These are phyloP conservation scores for Nematopogon swammerdamellus DNA, from an alignment of 2,888 invertebrate species.

Conservation along the genomic window DNA sequence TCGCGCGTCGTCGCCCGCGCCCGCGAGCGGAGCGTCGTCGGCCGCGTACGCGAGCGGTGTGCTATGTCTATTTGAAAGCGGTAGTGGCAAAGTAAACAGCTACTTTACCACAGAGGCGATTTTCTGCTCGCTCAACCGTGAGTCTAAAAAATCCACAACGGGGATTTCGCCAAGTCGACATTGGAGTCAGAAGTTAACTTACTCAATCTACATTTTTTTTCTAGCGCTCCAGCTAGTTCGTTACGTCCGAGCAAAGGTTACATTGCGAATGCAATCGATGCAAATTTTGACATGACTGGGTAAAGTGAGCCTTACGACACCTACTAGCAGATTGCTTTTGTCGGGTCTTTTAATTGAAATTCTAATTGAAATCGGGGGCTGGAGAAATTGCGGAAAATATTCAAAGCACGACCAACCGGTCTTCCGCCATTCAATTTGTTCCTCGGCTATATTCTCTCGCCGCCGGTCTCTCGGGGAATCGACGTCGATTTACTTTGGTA, in stretches of 20 bases:
- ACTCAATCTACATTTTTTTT: slow-evolving; percentile 36
- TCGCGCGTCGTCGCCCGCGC: too few species aligned
- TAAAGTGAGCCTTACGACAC: neutral
- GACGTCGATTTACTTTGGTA: too few species aligned
- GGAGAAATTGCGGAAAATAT: too few species aligned
- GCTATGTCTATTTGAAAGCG: too few species aligned
- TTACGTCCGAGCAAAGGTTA: neutral
- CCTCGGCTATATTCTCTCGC: too few species aligned
- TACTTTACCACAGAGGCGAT: neutral
- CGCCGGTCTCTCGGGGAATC: too few species aligned
- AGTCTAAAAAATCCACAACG: neutral
- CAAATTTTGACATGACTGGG: neutral
- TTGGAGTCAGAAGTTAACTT: slow-evolving; percentile 31
- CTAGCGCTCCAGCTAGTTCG: slow-evolving; percentile 6
- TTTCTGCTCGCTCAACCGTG: neutral
- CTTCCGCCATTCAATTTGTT: too few species aligned
- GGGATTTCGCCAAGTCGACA: slow-evolving; percentile 34
- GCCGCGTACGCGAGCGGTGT: too few species aligned
- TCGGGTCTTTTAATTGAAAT: neutral
- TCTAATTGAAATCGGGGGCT: neutral
- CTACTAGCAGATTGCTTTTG: neutral
- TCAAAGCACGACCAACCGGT: too few species aligned
- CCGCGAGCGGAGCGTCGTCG: too few species aligned
- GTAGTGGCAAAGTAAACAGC: neutral
- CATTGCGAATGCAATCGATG: neutral